Base-by-base conservation (phyloP, 2,888 invertebrate species). In the Mactromeris polynyma region DNA sequence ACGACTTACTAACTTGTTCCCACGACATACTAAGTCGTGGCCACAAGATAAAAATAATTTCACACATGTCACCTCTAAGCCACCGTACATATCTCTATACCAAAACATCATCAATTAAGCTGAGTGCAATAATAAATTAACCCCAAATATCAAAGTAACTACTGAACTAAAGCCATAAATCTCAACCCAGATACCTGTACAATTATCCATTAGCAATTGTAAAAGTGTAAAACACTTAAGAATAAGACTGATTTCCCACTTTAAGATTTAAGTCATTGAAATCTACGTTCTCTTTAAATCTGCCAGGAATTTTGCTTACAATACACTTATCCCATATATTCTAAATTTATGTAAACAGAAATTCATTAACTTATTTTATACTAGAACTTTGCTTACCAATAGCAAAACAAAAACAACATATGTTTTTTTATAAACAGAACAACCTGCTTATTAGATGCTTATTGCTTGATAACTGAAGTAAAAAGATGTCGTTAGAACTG, bases 361-460 rank as follows among this genome's bases (percentile, higher is more conserved):
- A 64, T 26, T 26, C 58, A 58, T n/a, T 58, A 58, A 58, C 58
- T 58, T 58, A 58, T n/a, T n/a, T n/a, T n/a, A 58, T 58, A 58
- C 19, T 58, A 58, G 58, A 58, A 58, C 42, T 7, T 7, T 7
- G 11, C 42, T 42, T 42, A 42, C 4, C 42, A 4, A 42, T 7
- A 4, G 42, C 42, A 42, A 42, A 42, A 42, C 42, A 42, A 42
- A 42, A 42, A 7, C 4, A 42, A 42, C n/a, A n/a, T n/a, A n/a
- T n/a, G n/a, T n/a, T n/a, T n/a, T n/a, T n/a, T n/a, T n/a, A n/a
- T n/a, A n/a, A n/a, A n/a, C n/a, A n/a, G n/a, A n/a, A n/a, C n/a
- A n/a, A n/a, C n/a, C n/a, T n/a, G n/a, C n/a, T n/a, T n/a, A n/a
- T n/a, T n/a, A n/a, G n/a, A n/a, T n/a, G n/a, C n/a, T n/a, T n/a